These are phyloP conservation scores for Panthera uncia DNA, from an alignment of 2,113 vertebrate genomes.

Conservation along the genomic window DNA sequence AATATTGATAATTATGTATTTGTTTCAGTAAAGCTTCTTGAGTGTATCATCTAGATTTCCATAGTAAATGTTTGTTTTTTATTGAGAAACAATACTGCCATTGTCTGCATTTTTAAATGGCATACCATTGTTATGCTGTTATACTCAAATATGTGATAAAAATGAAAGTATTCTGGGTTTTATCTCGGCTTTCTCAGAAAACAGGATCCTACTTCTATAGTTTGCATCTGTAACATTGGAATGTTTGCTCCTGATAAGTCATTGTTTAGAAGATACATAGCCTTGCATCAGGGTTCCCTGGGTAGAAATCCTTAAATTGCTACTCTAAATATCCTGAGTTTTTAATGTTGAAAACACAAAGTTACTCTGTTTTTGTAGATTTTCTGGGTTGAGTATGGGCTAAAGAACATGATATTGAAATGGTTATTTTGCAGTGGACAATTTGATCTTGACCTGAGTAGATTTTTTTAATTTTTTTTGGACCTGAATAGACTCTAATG, in stretches of 20 bases:
- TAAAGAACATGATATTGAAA: not conserved
- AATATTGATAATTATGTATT: not conserved
- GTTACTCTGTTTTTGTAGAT: not conserved
- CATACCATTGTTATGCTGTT: conserved; percentile 71
- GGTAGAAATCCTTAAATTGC: conserved; percentile 13
- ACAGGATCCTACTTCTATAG: conserved; percentile 74
- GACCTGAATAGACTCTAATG: conserved; percentile 11
- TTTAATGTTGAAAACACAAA: not conserved
- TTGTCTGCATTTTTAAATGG: conserved; percentile 79
- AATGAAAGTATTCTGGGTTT: conserved; percentile 76
- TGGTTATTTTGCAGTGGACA: conserved; percentile 29
- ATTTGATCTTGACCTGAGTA: conserved; percentile 43
- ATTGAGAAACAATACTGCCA: conserved; percentile 69
- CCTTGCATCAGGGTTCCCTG: not conserved
- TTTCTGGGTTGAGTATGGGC: not conserved
- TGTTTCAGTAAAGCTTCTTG: not conserved
- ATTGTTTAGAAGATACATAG: conserved; percentile 49
- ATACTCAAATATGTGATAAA: conserved; percentile 16
- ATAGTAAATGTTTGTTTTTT: conserved; percentile 50
- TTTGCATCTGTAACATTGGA: conserved; percentile 66
- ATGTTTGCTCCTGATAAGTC: conserved; percentile 71
- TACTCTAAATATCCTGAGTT: conserved; percentile 35
- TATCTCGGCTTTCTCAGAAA: conserved; percentile 70
- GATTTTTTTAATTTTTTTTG: not conserved
- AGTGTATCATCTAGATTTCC: conserved; percentile 26